Conservation (phyloP, 2,113 vertebrate genomes). For the Periophthalmus modestus region DNA sequence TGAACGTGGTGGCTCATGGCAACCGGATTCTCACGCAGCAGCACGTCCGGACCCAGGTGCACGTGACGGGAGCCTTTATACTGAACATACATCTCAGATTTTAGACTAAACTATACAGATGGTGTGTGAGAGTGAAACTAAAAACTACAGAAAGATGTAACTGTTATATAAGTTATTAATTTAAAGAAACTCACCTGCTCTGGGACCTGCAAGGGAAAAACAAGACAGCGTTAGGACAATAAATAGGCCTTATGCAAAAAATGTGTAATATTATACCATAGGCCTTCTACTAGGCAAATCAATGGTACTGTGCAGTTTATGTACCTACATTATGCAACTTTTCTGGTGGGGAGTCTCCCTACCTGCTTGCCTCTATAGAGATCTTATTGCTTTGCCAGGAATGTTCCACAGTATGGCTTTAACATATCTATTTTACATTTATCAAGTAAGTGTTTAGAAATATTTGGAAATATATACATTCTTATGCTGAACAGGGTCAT, state of each 20-base stretch:
- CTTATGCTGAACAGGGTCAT: too few relatives aligned
- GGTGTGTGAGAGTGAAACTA: not conserved
- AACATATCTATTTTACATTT: too few relatives aligned
- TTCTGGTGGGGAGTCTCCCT: too few relatives aligned
- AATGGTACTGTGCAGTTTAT: not conserved
- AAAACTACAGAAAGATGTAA: not conserved
- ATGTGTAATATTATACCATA: not conserved
- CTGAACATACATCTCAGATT: conserved; percentile 41
- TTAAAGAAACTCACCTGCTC: conserved; percentile 58
- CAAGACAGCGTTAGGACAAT: not conserved
- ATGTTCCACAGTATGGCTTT: too few relatives aligned
- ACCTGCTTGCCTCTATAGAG: too few relatives aligned
- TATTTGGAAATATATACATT: too few relatives aligned
- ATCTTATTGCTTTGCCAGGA: too few relatives aligned
- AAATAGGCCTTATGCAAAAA: not conserved
- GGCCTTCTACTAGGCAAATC: not conserved
- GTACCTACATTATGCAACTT: too few relatives aligned
- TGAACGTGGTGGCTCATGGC: conserved; percentile 70
- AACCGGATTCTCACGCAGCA: conserved; percentile 67
- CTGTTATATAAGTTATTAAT: too few relatives aligned
- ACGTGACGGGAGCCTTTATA: conserved; percentile 68
- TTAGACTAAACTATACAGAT: not conserved
- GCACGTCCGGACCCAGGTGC: conserved; percentile 74
- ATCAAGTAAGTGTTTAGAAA: too few relatives aligned
- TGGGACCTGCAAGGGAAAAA: conserved; percentile 60